Base-by-base conservation (phyloP, 2,113 vertebrate genomes). In the Pluvialis apricaria region DNA sequence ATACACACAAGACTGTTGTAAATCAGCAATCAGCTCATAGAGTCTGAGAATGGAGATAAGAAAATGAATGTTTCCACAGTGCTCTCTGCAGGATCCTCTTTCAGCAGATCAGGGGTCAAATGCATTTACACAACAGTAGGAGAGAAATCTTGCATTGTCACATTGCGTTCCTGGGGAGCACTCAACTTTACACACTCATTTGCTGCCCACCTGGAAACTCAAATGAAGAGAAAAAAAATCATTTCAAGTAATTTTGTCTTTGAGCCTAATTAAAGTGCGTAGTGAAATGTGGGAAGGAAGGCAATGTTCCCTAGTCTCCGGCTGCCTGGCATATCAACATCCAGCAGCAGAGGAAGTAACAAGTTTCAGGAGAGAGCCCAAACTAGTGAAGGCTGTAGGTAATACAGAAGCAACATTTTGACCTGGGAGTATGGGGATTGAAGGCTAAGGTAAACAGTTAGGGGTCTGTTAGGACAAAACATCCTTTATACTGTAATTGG, bases 21-120 rank as follows among this genome's bases (percentile, higher is more conserved):
- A 94, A 96, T 96, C 80, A 91, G 31, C 55, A 81, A n/a, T 96
- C 61, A 81, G 34, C 61, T 94, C 25, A 49, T 25, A 92, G 66
- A 86, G 20, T 42, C 25, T 75, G 55, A 64, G 49, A 94, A 89
- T 51, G 34, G 60, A 94, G 95, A 62, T 57, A 69, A 95, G 60
- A 85, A 82, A 92, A 88, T 79, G 34, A 82, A 85, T 45, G 62
- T 89, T 89, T 86, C 60, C 38, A 83, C 45, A 57, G 36, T 69
- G 51, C 5, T 92, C 44, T 95, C 65, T 79, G 73, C 60, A 93
- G 91, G 75, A 93, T 73, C 38, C 44, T 49, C 44, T 96, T 96
- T 77, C 38, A 93, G 88, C 75, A 92, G 72, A 79, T 82, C 60
- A 82, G 49, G 32, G 54, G 66, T 96, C 91, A 97, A 76, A 94